phyloP scores from a whole-genome alignment of 2,888 invertebrate genomes.

The Smittia sp. region DNA sequence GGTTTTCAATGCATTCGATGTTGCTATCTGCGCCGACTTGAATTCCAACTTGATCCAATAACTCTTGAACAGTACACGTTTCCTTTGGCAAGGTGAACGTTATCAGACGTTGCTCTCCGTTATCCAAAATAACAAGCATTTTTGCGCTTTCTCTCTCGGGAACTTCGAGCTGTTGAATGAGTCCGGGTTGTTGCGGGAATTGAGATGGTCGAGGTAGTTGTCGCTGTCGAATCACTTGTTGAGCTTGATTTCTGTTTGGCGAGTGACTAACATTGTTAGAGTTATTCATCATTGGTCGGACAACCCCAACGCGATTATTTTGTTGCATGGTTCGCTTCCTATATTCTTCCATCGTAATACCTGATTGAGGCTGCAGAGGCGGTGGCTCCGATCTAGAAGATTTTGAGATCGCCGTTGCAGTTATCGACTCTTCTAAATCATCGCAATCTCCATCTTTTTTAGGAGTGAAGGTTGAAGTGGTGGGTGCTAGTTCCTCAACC shows the following conservation, averaged over 20 bases:
- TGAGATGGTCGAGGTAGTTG: slow-evolving; percentile 43
- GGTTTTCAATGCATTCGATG: slow-evolving; percentile 72
- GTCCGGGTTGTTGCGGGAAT: slow-evolving; percentile 7
- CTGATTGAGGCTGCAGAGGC: slow-evolving; percentile 31
- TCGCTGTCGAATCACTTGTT: slow-evolving; percentile 43
- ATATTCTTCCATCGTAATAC: slow-evolving; percentile 13
- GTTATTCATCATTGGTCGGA: slow-evolving; percentile 19
- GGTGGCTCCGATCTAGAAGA: slow-evolving; percentile 39
- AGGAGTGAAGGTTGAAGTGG: slow-evolving; percentile 23
- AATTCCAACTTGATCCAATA: slow-evolving; percentile 72
- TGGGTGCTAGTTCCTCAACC: background rate
- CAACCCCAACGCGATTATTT: slow-evolving; percentile 25
- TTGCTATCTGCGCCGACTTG: slow-evolving; percentile 67
- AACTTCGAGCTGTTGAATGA: slow-evolving; percentile 43
- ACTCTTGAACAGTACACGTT: slow-evolving; percentile 77
- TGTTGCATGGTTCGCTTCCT: background rate
- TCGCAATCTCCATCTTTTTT: slow-evolving; percentile 53
- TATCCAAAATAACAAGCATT: slow-evolving; percentile 74
- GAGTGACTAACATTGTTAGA: background rate
- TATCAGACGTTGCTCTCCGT: slow-evolving; percentile 76
- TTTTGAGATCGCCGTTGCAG: slow-evolving; percentile 55
- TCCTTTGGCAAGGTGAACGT: slow-evolving; percentile 79
- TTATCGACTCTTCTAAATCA: slow-evolving; percentile 58
- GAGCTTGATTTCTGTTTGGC: slow-evolving; percentile 11
- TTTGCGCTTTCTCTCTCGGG: slow-evolving; percentile 67